phyloP scores from a whole-genome alignment of 2,888 invertebrate species.

The Spisula subtruncata region DNA sequence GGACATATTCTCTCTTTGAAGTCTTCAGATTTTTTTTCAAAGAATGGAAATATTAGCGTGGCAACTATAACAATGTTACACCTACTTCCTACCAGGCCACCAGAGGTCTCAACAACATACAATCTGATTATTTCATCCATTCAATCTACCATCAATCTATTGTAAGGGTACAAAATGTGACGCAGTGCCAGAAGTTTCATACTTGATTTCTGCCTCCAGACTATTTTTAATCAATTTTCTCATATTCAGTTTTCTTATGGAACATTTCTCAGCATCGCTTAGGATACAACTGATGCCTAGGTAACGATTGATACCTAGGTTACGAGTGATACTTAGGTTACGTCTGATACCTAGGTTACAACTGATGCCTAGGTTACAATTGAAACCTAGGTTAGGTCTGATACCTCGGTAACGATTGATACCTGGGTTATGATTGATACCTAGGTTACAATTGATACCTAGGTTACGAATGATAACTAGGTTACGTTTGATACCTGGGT shows the following conservation, averaged over 20 bases:
- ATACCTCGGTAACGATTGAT: too few species aligned
- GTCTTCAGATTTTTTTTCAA: not conserved
- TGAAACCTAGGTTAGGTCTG: too few species aligned
- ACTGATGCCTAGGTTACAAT: too few species aligned
- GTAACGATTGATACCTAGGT: too few species aligned
- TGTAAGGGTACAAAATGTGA: not conserved
- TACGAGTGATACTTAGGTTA: too few species aligned
- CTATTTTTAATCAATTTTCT: conserved; percentile 22
- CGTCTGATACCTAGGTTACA: too few species aligned
- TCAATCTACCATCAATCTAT: conserved; percentile 16
- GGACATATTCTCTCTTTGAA: not conserved
- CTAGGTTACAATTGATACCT: too few species aligned
- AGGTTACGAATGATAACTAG: too few species aligned
- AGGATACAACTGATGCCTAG: not conserved
- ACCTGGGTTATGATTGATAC: too few species aligned
- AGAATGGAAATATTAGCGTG: not conserved
- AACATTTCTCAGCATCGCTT: not conserved
- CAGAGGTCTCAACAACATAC: conserved; percentile 5
- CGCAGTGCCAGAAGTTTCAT: not conserved
- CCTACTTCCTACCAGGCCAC: not conserved
- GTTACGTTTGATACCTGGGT: too few species aligned
- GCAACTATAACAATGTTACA: not conserved
- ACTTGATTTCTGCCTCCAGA: conserved; percentile 8
- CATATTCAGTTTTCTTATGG: not conserved
- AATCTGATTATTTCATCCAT: conserved; percentile 19